Evolutionary conservation across 1,140 invertebrate species (phyloP).

Genomic region (Trinorchestia longiramus): DNA sequence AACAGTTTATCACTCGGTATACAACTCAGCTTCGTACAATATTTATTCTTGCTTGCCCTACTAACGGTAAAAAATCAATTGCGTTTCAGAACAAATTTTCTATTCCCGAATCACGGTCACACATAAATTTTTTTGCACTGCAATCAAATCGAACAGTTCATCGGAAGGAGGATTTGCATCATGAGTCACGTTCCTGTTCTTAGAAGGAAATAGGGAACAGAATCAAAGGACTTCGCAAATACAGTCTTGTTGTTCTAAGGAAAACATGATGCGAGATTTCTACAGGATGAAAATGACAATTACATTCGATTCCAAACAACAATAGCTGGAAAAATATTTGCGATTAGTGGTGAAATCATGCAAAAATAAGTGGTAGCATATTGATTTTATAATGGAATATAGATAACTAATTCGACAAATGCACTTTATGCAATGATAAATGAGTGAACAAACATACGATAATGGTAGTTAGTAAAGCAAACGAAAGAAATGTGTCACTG

Average conservation of each 20-base stretch:
- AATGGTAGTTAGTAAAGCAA: too few species aligned
- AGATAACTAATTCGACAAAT: too few species aligned
- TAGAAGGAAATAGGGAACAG: not conserved
- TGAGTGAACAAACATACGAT: too few species aligned
- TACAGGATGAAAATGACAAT: not conserved
- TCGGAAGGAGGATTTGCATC: not conserved
- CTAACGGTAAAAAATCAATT: not conserved
- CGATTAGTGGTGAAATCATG: too few species aligned
- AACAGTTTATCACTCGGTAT: not conserved
- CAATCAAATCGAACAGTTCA: not conserved
- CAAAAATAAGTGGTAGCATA: too few species aligned
- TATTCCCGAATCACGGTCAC: not conserved
- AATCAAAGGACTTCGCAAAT: not conserved
- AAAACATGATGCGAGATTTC: not conserved
- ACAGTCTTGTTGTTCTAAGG: not conserved
- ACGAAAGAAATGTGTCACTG: too few species aligned
- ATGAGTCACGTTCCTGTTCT: not conserved
- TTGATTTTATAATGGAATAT: too few species aligned
- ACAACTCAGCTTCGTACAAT: too few species aligned
- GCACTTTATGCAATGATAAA: too few species aligned
- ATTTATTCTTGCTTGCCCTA: not conserved
- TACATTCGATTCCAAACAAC: not conserved
- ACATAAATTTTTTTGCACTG: not conserved
- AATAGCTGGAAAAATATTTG: too few species aligned
- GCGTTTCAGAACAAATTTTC: not conserved